A percentile compares a stretch with the other conserved stretches of the same genome.
phyloP scores from a whole-genome alignment of 2,113 vertebrate genomes.

The Ptilorrhoa leucosticta region DNA sequence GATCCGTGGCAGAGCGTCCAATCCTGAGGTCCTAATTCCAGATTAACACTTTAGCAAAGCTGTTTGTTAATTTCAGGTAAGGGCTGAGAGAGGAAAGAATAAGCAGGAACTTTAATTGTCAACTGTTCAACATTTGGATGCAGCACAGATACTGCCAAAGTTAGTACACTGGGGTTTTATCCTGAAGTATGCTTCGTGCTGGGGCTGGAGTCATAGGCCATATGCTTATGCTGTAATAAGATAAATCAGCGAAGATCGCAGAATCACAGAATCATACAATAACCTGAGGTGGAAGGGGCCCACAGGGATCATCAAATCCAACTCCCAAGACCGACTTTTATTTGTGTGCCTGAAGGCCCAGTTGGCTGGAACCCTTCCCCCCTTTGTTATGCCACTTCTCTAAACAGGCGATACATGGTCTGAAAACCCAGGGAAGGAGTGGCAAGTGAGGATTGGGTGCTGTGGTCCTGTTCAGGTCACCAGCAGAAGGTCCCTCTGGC shows the following conservation, averaged over 20 bases:
- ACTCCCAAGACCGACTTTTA: neutral
- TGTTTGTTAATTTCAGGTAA: neutral
- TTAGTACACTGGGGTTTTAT: neutral
- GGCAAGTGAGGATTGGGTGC: neutral
- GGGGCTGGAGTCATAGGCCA: neutral
- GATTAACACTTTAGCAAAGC: neutral
- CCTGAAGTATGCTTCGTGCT: neutral
- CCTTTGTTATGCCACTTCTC: neutral
- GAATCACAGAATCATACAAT: neutral
- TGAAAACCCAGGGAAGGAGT: neutral
- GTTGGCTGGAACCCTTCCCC: neutral
- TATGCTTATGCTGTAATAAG: neutral
- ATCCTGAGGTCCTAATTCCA: neutral
- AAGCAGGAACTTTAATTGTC: neutral
- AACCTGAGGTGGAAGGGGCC: neutral
- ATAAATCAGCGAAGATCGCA: neutral
- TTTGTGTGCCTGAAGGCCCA: neutral
- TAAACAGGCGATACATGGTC: neutral
- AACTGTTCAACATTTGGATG: neutral
- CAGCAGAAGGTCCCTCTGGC: neutral
- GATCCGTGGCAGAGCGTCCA: fast-evolving
- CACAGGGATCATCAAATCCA: neutral
- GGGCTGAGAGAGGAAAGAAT: neutral
- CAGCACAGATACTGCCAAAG: neutral
- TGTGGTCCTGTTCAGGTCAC: neutral